phyloP scores from a whole-genome alignment of 2,797 vertebrate species.

The Australoheros facetus region DNA sequence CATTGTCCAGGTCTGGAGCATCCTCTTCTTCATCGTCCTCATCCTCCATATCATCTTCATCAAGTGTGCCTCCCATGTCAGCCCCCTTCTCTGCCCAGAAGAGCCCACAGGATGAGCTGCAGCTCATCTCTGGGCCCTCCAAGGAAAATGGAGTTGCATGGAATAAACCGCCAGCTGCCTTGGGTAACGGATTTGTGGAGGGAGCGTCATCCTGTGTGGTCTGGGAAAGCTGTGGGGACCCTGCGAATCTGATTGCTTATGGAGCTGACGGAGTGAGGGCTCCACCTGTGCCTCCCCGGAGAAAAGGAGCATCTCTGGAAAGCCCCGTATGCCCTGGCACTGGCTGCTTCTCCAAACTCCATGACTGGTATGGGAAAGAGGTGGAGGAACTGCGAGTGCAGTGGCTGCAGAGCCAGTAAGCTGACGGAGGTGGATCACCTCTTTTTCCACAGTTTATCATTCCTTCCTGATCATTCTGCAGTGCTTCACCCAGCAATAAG shows the following conservation, averaged over 20 bases:
- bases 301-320: slow-evolving; percentile 70
- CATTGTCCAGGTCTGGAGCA: slow-evolving; percentile 59
- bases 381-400: slow-evolving; percentile 82
- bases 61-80: slow-evolving; percentile 19
- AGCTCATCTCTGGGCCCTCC: slow-evolving; percentile 44
- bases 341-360: slow-evolving; percentile 85
- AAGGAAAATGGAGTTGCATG: slow-evolving; percentile 88
- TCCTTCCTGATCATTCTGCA: slow-evolving; percentile 42
- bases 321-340: slow-evolving; percentile 70
- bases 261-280: slow-evolving; percentile 57
- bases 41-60: slow-evolving; percentile 67
- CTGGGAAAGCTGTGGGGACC: slow-evolving; percentile 68
- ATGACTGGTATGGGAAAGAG: slow-evolving; percentile 88
- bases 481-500: not conserved
- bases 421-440: not conserved
- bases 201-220: slow-evolving; percentile 51
- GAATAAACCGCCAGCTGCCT: slow-evolving; percentile 71
- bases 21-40: slow-evolving; percentile 66
- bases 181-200: slow-evolving; percentile 63
- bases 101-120: slow-evolving; percentile 63
- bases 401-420: slow-evolving; percentile 85
- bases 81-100: slow-evolving; percentile 20
- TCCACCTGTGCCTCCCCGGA: slow-evolving; percentile 83
- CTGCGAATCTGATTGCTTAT: slow-evolving; percentile 20
- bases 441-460: slow-evolving; percentile 30